Conservation (phyloP, 2,888 invertebrate genomes). For the Epinotia ramella region DNA sequence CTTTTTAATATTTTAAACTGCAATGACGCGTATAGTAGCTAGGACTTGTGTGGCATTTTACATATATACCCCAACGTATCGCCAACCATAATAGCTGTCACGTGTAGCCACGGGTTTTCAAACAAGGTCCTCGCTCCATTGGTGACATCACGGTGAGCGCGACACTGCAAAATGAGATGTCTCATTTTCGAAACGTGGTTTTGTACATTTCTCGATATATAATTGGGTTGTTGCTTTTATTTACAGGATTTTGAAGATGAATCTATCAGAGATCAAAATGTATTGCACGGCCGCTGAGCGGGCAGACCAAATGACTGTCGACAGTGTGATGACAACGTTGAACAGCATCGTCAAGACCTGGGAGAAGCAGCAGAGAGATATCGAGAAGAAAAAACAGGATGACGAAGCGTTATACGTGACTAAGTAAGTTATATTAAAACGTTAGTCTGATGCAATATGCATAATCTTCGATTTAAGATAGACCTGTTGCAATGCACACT, state of each 20-base stretch:
- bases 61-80: too few species aligned
- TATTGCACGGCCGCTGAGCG: constrained; percentile 83
- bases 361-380: constrained; percentile 90
- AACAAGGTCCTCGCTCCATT: too few species aligned
- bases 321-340: constrained; percentile 83
- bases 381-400: constrained; percentile 88
- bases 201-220: neutral
- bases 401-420: constrained; percentile 92
- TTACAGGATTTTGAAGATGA: constrained; percentile 88
- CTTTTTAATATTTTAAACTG: too few species aligned
- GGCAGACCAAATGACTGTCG: constrained; percentile 73
- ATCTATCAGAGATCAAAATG: constrained; percentile 89
- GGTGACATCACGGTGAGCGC: too few species aligned
- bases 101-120: too few species aligned
- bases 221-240: constrained; percentile 2
- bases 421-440: constrained; percentile 76
- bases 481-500: too few species aligned
- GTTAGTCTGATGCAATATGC: neutral
- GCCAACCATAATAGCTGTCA: too few species aligned
- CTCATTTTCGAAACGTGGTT: neutral
- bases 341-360: constrained; percentile 88
- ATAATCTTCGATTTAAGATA: neutral
- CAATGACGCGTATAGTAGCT: too few species aligned
- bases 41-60: too few species aligned
- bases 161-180: neutral